A percentile compares a stretch with the other conserved stretches of the same genome.
Conservation (phyloP, 2,113 vertebrate species). For the Morone chrysops region DNA sequence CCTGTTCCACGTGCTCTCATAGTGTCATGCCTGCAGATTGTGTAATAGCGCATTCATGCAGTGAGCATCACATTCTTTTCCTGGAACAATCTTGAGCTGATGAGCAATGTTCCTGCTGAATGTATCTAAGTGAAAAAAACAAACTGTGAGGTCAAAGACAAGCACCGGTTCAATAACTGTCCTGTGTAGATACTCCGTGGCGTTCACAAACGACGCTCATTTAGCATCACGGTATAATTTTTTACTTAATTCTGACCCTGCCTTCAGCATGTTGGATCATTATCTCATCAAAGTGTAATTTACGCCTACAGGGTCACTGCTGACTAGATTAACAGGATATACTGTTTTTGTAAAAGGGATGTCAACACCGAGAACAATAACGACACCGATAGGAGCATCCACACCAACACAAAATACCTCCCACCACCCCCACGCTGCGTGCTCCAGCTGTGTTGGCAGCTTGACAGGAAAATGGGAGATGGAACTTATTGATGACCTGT, state of each 20-base stretch:
- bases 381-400: too few species aligned
- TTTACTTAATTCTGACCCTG: background rate
- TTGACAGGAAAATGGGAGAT: too few species aligned
- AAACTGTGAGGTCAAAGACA: background rate
- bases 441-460: too few species aligned
- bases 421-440: too few species aligned
- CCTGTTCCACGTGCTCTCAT: background rate
- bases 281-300: slow-evolving; percentile 21
- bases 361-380: too few species aligned
- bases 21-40: background rate
- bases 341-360: background rate
- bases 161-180: slow-evolving; percentile 2
- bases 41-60: background rate
- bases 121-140: background rate
- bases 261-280: slow-evolving; percentile 1
- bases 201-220: background rate
- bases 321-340: background rate
- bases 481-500: too few species aligned
- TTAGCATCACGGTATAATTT: background rate
- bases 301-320: slow-evolving; percentile 10
- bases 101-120: background rate
- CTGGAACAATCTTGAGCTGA: background rate
- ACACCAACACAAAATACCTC: too few species aligned
- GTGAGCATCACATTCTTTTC: background rate
- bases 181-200: background rate